Conservation (phyloP, 2,888 invertebrate genomes). For the Eilema sororculum region DNA sequence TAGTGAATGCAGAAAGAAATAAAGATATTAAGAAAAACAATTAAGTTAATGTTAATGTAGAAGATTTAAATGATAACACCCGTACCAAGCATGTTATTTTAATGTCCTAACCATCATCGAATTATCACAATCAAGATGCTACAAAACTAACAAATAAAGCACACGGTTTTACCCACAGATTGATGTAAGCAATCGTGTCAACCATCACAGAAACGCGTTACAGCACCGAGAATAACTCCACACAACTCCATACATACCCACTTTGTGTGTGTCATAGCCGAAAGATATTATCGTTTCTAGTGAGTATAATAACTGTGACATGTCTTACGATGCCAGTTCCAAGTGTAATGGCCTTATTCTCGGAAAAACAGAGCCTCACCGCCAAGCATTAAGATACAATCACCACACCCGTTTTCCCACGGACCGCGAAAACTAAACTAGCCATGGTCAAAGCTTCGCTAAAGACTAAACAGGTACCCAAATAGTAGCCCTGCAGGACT, state of each 20-base stretch:
- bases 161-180: slow-evolving; percentile 51
- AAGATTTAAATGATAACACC: slow-evolving; percentile 9
- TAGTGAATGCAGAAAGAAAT: background rate
- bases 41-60: background rate
- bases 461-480: slow-evolving; percentile 48
- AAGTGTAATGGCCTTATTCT: slow-evolving; percentile 81
- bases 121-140: slow-evolving; percentile 26
- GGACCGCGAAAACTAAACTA: slow-evolving; percentile 75
- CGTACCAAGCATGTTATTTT: slow-evolving; percentile 10
- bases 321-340: slow-evolving; percentile 81
- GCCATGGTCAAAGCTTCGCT: slow-evolving; percentile 13
- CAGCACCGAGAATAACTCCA: slow-evolving; percentile 70
- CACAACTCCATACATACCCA: slow-evolving; percentile 63
- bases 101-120: slow-evolving; percentile 21
- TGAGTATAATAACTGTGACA: slow-evolving; percentile 86
- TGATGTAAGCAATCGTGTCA: slow-evolving; percentile 68
- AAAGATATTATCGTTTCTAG: slow-evolving; percentile 84
- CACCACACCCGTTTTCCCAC: slow-evolving; percentile 77
- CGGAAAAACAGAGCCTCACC: slow-evolving; percentile 79
- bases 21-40: background rate
- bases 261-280: slow-evolving; percentile 77
- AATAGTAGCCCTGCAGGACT: slow-evolving; percentile 63
- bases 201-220: slow-evolving; percentile 67
- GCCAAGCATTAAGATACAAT: slow-evolving; percentile 81
- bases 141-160: slow-evolving; percentile 43